Conservation (phyloP, 2,113 vertebrate genomes). For the Hyperopisus bebe region DNA sequence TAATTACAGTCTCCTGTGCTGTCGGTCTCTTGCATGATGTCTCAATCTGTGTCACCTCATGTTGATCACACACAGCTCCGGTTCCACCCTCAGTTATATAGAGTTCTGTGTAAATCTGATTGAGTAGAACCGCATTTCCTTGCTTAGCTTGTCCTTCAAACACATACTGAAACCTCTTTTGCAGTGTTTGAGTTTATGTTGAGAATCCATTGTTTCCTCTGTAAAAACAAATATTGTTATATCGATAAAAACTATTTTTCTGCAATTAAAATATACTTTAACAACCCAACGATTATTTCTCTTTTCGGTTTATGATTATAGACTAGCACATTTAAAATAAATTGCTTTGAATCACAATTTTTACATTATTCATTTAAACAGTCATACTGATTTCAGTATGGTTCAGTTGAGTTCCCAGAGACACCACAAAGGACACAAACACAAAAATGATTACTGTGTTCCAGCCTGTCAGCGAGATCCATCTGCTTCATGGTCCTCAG, state of each 20-base stretch:
- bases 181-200: neutral
- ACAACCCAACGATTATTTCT: neutral
- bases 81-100: neutral
- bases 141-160: neutral
- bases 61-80: neutral
- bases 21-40: neutral
- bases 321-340: no score
- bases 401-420: no score
- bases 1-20: neutral
- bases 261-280: neutral
- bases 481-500: neutral
- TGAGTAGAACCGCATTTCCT: neutral
- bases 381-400: no score
- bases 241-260: neutral
- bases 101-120: neutral
- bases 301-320: no score
- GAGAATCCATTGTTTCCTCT: neutral
- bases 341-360: no score
- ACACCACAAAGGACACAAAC: neutral
- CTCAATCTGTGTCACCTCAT: neutral
- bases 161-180: neutral
- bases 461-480: neutral
- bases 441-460: neutral
- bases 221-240: neutral
- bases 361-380: no score